Conservation (phyloP, 1,140 invertebrate species). For the Conus betulinus region DNA sequence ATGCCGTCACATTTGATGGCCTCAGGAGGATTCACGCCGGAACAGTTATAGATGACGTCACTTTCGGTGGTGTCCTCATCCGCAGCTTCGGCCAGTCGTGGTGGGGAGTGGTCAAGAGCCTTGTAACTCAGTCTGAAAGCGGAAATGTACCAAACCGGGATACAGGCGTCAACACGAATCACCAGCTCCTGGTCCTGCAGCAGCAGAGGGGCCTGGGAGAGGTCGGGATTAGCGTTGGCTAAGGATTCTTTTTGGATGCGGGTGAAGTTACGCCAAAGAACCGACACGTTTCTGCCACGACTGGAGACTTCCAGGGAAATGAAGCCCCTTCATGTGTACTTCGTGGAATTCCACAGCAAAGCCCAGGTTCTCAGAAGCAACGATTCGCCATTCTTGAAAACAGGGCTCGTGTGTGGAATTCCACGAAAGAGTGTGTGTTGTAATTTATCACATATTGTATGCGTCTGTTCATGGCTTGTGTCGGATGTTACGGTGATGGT, state of each 20-base stretch:
- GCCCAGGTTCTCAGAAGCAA: neutral
- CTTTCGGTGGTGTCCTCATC: neutral
- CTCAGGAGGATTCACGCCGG: neutral
- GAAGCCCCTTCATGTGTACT: neutral
- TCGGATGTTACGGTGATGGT: neutral
- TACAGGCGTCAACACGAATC: neutral
- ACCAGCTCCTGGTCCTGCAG: neutral
- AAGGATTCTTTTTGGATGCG: neutral
- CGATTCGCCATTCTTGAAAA: neutral
- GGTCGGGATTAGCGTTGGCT: no score
- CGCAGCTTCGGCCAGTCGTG: neutral
- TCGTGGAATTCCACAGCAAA: neutral
- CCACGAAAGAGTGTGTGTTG: neutral
- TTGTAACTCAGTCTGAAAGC: neutral
- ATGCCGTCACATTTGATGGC: slow-evolving; percentile 1
- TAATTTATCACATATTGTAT: neutral
- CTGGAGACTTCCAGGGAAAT: neutral
- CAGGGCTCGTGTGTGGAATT: neutral
- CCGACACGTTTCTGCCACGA: neutral
- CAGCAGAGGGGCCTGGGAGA: neutral
- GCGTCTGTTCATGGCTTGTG: neutral
- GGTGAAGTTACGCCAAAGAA: neutral
- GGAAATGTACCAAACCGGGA: neutral
- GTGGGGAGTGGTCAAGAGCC: neutral
- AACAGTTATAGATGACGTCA: neutral